phyloP scores from a whole-genome alignment of 2,797 vertebrate species.

The Smutsia gigantea region DNA sequence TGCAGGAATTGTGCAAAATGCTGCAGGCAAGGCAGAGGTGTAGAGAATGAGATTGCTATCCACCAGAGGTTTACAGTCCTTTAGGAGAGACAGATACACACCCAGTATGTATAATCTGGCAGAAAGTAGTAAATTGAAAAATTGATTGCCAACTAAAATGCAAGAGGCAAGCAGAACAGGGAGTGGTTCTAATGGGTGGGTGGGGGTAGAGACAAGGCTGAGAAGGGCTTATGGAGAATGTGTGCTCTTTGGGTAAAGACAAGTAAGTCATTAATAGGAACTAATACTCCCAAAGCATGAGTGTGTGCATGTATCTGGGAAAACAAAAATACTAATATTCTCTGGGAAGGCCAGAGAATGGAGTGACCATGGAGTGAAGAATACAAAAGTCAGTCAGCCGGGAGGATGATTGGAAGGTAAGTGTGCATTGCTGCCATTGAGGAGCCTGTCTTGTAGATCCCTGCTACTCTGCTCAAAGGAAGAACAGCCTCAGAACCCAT shows the following conservation, averaged over 20 bases:
- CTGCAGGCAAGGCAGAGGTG: background rate
- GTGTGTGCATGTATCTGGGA: background rate
- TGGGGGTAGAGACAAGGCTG: background rate
- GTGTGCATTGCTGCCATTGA: accelerated
- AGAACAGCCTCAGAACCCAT: background rate
- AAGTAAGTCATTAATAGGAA: background rate
- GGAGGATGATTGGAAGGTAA: background rate
- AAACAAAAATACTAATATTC: background rate
- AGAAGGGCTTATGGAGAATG: background rate
- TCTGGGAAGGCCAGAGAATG: background rate
- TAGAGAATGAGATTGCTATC: background rate
- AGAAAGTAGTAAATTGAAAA: background rate
- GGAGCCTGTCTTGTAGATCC: background rate
- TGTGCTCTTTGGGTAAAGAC: background rate
- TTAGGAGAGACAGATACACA: background rate
- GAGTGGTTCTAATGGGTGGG: background rate
- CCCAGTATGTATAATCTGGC: background rate
- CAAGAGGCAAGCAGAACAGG: background rate
- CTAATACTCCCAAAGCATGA: background rate
- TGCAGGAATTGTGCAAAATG: background rate
- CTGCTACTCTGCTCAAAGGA: background rate
- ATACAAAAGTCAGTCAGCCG: background rate
- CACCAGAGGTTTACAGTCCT: background rate
- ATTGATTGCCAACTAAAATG: background rate
- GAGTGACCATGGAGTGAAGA: background rate